Base-by-base conservation (phyloP, 2,113 vertebrate genomes). In the Ptilorrhoa leucosticta region DNA sequence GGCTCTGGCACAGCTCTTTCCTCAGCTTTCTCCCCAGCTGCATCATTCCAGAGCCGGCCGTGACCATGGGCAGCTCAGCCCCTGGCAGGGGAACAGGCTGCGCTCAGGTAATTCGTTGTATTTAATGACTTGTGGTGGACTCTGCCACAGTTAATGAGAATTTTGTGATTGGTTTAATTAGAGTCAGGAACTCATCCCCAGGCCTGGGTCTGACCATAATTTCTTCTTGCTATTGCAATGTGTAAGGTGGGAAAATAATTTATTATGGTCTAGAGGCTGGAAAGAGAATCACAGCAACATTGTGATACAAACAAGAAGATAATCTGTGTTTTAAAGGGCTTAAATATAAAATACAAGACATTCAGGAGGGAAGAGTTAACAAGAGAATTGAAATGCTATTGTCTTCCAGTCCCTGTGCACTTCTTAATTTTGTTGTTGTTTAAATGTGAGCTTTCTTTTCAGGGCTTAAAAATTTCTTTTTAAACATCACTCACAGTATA, bases 91-190 rank as follows among this genome's bases (percentile, higher is more conserved):
- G 4, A 7, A 16, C 5, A 5, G 37, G 63, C n/a, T 26, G 63
- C 1, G 2, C 76, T 6, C 76, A 4, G 26, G 30, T 16, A n/a
- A 69, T 33, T 60, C 27, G 5, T 2, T 4, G 6, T 26, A 0
- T 33, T 33, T 7, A 15, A 21, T 35, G 69, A 16, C 21, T 90
- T 45, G 9, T 1, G 9, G 3, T 20, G 68, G 35, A 28, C 26
- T 56, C 33, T 0, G 6, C 22, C 61, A 42, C 45, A 40, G 28
- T 21, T 44, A 68, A 70, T 57, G 61, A 39, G 17, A 79, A 45
- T 58, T 68, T 35, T 71, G 75, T 37, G 35, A 45, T 24, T 57
- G 42, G 12, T 58, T 86, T 86, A 45, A 66, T 28, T n/a, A 45
- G 39, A 54, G 17, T 16, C 39, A 91, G 81, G 51, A 50, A 11